Evolutionary conservation across 2,113 vertebrate genomes (phyloP), one percentile per base, ranked within the genome.

Genomic region (Zingel zingel): DNA sequence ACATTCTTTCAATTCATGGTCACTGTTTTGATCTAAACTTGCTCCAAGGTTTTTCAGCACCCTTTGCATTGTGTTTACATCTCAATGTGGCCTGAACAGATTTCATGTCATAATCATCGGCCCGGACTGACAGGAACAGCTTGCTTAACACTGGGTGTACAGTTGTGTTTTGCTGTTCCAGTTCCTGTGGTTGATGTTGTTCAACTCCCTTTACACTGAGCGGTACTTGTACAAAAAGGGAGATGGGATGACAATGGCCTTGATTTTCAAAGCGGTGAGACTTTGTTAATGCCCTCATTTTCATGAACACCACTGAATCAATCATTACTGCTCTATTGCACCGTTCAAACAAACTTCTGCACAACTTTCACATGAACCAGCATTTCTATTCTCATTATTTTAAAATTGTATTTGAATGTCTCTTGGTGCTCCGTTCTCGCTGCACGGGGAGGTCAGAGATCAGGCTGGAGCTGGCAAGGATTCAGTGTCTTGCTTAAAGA

Each of bases 401-500:
- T 69, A 75, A 47, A 11, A 76, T 82, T 84, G 81, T 75, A 77
- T 84, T 78, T 76, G 74, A 66, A 33, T n/a, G 75, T 76, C 36
- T 81, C 67, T 86, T 77, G 88, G 79, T 74, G 73, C 73, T 87
- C 50, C 11, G 61, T 18, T 79, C 74, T 82, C 13, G 13, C 65
- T 78, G 64, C 80, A 70, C 66, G 45, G 81, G 65, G 54, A 73
- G 86, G 91, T 86, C 89, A 91, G 64, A 85, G 88, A 75, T 91
- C 88, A 84, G 72, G 50, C 54, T 70, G 82, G 58, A 86, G 76
- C 84, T 84, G 82, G 86, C 83, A 85, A 63, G 64, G n/a, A 88
- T 86, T 88, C 86, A 84, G 78, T 81, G 86, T 88, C 74, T 90
- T 87, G 88, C 86, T 86, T 82, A 90, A 82, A 92, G 88, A 87